Conservation (phyloP, 2,888 invertebrate genomes). For the Prenolepis imparis region DNA sequence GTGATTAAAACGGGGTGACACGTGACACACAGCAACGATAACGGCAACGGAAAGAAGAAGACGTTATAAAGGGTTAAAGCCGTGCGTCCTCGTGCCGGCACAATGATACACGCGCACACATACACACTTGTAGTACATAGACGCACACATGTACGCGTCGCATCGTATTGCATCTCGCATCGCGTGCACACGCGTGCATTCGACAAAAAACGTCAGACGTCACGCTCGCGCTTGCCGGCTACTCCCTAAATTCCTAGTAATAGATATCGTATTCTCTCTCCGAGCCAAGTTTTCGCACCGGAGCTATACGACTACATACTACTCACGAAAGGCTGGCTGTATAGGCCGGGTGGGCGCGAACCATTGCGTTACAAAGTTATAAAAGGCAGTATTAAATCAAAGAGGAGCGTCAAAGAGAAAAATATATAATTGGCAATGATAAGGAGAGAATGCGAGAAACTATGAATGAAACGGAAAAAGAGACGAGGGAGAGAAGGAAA, state of each 20-base stretch:
- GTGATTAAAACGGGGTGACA: conserved; percentile 45
- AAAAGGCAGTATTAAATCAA: not conserved
- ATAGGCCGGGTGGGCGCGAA: conserved; percentile 41
- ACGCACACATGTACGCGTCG: not conserved
- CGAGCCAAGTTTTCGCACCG: not conserved
- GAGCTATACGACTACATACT: no score
- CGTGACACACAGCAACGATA: no score
- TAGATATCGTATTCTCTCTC: not conserved
- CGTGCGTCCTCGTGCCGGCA: conserved; percentile 58
- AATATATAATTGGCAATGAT: not conserved
- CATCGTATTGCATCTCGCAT: conserved; percentile 17
- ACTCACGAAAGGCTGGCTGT: conserved; percentile 43
- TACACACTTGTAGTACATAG: conserved; percentile 1
- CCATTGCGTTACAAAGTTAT: not conserved
- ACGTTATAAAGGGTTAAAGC: no score
- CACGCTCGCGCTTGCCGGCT: conserved; percentile 24
- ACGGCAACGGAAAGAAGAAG: conserved; percentile 25
- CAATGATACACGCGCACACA: conserved; percentile 57
- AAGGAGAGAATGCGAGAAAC: conserved; percentile 14
- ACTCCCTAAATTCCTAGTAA: not conserved
- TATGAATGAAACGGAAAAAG: conserved; percentile 31
- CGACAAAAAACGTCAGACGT: conserved; percentile 20
- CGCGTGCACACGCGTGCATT: not conserved
- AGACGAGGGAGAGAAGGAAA: not conserved
- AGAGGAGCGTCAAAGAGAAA: conserved; percentile 19